Base-by-base conservation (phyloP, 2,113 vertebrate species). In the Vombatus ursinus region DNA sequence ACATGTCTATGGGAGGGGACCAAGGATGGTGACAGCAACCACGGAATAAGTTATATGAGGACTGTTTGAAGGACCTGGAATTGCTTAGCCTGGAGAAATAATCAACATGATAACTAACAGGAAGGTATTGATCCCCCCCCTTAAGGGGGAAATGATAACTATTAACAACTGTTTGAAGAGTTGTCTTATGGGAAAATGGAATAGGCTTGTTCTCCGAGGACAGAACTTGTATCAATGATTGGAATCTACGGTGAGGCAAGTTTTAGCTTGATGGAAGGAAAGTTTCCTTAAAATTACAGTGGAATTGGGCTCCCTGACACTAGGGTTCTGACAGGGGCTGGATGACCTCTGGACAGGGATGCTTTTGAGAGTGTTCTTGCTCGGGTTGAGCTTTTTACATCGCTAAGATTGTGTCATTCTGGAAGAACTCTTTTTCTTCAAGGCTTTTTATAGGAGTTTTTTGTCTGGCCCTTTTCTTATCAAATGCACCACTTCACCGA, bases 401-500 rank as follows among this genome's bases (percentile, higher is more conserved):
- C 26, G 19, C 19, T 44, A 77, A n/a, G 68, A 77, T 2, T 44
- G 6, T 44, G n/a, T 44, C 16, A 44, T 84, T 44, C 37, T 44
- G 7, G 4, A 11, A 84, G 68, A 84, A n/a, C 12, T 77, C 37
- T 77, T 84, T 84, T 44, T 44, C 68, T 44, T 84, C 19, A 44
- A 84, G 19, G 19, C 44, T 95, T 95, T 91, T 92, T 90, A 31
- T 44, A 25, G 11, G 48, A 84, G 19, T 89, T 14, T 3, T 48
- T 31, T 52, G 51, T 52, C 93, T 92, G 3, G 57, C 61, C 28
- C 61, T 84, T 92, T 91, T 90, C 47, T 51, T 28, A 95, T 89
- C 77, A 93, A 92, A 31, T 96, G 51, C 91, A 96, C 25, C 53
- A 52, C 92, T 89, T 97, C 22, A 54, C 52, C 52, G 77, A 52